Conservation (phyloP, 2,888 invertebrate genomes). For the Drosophila differens region DNA sequence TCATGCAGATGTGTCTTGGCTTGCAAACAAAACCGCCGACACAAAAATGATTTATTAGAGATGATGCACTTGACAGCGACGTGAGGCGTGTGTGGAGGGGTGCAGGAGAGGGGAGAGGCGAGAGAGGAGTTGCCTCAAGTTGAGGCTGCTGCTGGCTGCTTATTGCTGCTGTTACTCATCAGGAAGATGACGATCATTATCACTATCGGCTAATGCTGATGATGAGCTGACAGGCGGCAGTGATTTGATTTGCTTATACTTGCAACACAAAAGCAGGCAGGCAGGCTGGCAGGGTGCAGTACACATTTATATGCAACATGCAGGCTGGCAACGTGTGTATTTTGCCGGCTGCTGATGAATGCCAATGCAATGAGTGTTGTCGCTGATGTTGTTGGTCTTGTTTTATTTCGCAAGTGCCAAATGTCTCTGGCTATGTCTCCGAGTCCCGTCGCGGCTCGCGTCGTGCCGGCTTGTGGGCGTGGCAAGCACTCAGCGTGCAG, state of each 20-base stretch:
- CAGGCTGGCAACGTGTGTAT: slow-evolving; percentile 69
- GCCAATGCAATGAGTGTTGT: slow-evolving; percentile 63
- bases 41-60: slow-evolving; percentile 78
- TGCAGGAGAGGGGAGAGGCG: background rate
- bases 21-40: slow-evolving; percentile 69
- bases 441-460: slow-evolving; percentile 18
- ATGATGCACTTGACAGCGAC: slow-evolving; percentile 65
- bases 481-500: slow-evolving; percentile 66
- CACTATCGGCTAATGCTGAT: slow-evolving; percentile 44
- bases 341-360: slow-evolving; percentile 72
- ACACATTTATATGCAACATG: slow-evolving; percentile 76
- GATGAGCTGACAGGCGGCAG: slow-evolving; percentile 48
- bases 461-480: slow-evolving; percentile 62
- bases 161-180: slow-evolving; percentile 26
- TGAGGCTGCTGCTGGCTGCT: slow-evolving; percentile 22
- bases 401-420: slow-evolving; percentile 66
- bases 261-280: slow-evolving; percentile 6
- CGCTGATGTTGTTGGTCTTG: slow-evolving; percentile 28
- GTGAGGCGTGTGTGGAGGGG: background rate
- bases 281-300: background rate
- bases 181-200: slow-evolving; percentile 37
- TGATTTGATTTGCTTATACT: slow-evolving; percentile 71
- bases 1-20: background rate
- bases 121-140: slow-evolving; percentile 39
- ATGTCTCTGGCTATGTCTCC: slow-evolving; percentile 48